A percentile compares a stretch with the other conserved stretches of the same genome.
These are phyloP conservation scores for Bryconaethiops microstoma DNA, from an alignment of 2,797 vertebrate species.

Conservation along the genomic window DNA sequence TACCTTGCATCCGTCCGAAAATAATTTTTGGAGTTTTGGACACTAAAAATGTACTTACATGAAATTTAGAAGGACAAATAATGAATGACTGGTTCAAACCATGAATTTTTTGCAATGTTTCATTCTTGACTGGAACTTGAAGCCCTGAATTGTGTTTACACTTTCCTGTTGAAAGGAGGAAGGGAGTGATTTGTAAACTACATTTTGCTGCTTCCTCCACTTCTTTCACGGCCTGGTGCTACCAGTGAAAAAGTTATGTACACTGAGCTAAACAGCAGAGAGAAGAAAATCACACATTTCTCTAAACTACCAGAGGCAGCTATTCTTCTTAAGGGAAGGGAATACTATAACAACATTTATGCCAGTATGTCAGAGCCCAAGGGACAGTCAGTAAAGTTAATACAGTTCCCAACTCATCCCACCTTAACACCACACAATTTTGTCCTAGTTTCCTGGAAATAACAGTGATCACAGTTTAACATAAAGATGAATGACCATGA, in stretches of 20 bases:
- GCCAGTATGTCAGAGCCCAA: conserved; percentile 24
- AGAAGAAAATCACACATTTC: not conserved
- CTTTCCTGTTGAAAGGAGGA: not conserved
- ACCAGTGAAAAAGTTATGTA: conserved; percentile 5
- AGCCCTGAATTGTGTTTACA: not conserved
- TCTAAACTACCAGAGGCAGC: not conserved
- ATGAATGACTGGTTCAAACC: not conserved
- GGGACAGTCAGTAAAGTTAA: not conserved
- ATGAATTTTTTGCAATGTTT: not conserved
- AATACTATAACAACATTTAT: conserved; percentile 18
- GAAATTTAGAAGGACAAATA: not conserved
- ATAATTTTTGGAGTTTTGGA: not conserved
- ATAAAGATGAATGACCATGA: not conserved
- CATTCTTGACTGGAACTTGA: not conserved
- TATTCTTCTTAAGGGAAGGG: not conserved
- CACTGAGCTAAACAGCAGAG: conserved; percentile 11
- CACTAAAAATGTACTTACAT: not conserved
- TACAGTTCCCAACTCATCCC: conserved; percentile 6
- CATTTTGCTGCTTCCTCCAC: not conserved
- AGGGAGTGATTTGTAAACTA: conserved; percentile 2
- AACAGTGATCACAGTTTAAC: not conserved
- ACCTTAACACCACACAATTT: not conserved
- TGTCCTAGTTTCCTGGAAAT: conserved; percentile 11
- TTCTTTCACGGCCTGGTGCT: not conserved
- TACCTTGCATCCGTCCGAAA: conserved; percentile 31